A percentile compares a stretch with the other conserved stretches of the same genome.
Conservation (phyloP, 2,113 vertebrate species). For the Loxodonta africana region DNA sequence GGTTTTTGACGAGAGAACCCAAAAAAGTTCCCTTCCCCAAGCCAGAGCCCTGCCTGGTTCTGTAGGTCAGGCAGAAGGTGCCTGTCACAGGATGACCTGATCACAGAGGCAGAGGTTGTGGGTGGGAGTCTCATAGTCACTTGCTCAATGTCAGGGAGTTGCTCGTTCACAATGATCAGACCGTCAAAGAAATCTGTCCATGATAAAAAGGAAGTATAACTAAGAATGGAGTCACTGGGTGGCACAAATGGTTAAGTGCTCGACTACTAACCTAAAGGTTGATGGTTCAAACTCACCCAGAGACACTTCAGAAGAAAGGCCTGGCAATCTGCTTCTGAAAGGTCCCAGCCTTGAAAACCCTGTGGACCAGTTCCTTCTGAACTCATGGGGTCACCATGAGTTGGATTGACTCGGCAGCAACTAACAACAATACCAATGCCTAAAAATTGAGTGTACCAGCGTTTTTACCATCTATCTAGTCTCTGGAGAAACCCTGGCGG, state of each 20-base stretch:
- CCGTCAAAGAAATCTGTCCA: background rate
- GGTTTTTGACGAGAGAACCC: background rate
- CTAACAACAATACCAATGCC: background rate
- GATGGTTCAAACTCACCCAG: background rate
- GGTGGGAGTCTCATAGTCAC: background rate
- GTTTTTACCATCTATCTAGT: slow-evolving; percentile 5
- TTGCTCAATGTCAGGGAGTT: background rate
- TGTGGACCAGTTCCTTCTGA: background rate
- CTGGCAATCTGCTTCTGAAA: background rate
- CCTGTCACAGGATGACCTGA: background rate
- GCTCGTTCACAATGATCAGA: background rate
- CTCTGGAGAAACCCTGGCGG: no score
- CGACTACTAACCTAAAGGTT: background rate
- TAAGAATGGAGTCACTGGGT: background rate
- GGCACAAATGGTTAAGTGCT: background rate
- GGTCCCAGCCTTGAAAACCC: background rate
- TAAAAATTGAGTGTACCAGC: background rate
- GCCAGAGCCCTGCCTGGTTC: background rate
- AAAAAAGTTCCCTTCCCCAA: background rate
- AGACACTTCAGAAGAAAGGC: background rate
- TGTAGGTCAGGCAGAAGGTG: background rate
- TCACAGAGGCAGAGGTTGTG: background rate
- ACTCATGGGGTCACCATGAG: background rate
- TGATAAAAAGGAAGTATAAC: slow-evolving; percentile 11
- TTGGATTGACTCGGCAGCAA: background rate